These are phyloP conservation scores for Ictalurus punctatus DNA, from an alignment of 2,113 vertebrate genomes.

Conservation along the genomic window DNA sequence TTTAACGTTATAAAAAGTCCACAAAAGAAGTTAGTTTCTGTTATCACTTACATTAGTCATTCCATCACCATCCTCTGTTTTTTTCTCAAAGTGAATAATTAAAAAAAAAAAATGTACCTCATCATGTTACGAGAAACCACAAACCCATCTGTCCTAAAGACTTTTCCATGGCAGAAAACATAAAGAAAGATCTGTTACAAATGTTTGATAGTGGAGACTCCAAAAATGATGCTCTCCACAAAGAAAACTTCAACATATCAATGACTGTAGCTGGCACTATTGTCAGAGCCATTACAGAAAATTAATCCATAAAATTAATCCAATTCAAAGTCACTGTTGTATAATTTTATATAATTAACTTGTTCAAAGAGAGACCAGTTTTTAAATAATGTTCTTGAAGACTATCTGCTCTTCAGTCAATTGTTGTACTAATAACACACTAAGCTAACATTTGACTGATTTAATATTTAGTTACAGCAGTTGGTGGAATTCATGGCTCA, in stretches of 20 bases:
- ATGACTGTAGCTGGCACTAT: not conserved
- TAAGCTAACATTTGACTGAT: not conserved
- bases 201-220: not conserved
- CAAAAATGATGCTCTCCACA: not conserved
- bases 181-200: not conserved
- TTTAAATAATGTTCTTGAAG: not conserved
- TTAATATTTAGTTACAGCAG: not conserved
- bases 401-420: not conserved
- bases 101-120: not conserved
- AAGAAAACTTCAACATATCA: not conserved
- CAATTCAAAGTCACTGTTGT: not conserved
- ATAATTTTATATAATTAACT: not conserved
- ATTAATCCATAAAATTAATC: not conserved
- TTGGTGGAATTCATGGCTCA: conserved; percentile 14
- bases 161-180: not conserved
- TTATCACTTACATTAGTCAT: not conserved
- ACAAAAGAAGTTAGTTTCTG: not conserved
- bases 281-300: not conserved
- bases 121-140: not conserved
- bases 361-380: not conserved
- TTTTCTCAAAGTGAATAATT: not conserved
- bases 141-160: not conserved
- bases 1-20: not conserved
- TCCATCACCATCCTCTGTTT: not conserved
- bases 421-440: conserved; percentile 3